A percentile compares a stretch with the other conserved stretches of the same genome.
Evolutionary conservation across 2,888 invertebrate species (phyloP).

Genomic region (Podabrus alpinus): DNA sequence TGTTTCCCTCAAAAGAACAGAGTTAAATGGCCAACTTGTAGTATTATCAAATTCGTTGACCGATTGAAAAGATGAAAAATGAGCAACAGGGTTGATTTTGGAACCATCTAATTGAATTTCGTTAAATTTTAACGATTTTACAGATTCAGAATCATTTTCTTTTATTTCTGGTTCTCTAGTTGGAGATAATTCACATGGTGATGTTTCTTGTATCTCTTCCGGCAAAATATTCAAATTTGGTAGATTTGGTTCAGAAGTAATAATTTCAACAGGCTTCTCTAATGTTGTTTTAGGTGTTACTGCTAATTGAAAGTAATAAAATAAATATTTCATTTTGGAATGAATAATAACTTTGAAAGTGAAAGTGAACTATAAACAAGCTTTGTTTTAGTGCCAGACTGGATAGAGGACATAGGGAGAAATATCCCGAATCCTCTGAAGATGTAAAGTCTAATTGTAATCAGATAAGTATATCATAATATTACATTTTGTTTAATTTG

Average conservation of each 20-base stretch:
- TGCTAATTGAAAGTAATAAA: slow-evolving; percentile 11
- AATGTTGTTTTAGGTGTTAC: slow-evolving; percentile 27
- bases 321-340: neutral
- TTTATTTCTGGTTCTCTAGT: neutral
- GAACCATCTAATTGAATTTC: slow-evolving; percentile 22
- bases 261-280: slow-evolving; percentile 7
- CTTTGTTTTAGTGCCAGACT: neutral
- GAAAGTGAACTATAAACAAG: neutral
- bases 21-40: slow-evolving; percentile 25
- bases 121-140: slow-evolving; percentile 41
- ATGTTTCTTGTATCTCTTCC: neutral
- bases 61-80: neutral
- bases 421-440: too few relatives aligned
- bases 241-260: neutral
- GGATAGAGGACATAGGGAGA: neutral
- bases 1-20: slow-evolving; percentile 50
- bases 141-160: slow-evolving; percentile 36
- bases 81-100: neutral
- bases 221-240: neutral
- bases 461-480: too few relatives aligned
- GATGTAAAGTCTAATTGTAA: too few relatives aligned
- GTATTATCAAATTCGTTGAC: slow-evolving; percentile 1
- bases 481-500: too few relatives aligned
- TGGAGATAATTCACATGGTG: slow-evolving; percentile 4
- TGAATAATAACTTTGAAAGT: neutral